Percentiles rank a stretch among this genome's conserved stretches.
Conservation (phyloP, 1,140 invertebrate genomes). For the Penaeus japonicus region DNA sequence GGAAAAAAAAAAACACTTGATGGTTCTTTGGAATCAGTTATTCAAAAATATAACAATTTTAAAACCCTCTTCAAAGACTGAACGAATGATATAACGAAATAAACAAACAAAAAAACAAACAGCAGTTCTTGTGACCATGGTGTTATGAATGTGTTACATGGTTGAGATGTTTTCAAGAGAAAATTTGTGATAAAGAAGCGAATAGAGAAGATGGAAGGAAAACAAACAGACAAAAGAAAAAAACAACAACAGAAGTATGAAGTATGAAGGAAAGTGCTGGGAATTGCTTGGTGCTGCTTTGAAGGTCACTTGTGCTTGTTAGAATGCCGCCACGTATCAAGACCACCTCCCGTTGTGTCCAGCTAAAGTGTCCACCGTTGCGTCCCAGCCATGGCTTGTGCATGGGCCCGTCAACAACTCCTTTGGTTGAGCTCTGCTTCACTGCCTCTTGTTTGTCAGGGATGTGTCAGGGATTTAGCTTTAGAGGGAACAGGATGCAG, state of each 20-base stretch:
- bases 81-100: constrained; percentile 13
- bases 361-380: constrained; percentile 20
- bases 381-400: constrained; percentile 16
- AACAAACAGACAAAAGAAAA: constrained; percentile 37
- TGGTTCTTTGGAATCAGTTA: constrained; percentile 48
- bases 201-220: not conserved
- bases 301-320: constrained; percentile 51
- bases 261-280: constrained; percentile 33
- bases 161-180: not conserved
- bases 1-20: constrained; percentile 15
- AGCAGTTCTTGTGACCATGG: constrained; percentile 45
- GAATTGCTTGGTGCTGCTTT: constrained; percentile 45
- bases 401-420: not conserved
- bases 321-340: constrained; percentile 44
- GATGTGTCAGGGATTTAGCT: constrained; percentile 53
- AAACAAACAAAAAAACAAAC: constrained; percentile 18
- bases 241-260: not conserved
- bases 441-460: constrained; percentile 53
- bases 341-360: constrained; percentile 46
- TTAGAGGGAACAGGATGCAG: constrained; percentile 47
- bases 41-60: constrained; percentile 38
- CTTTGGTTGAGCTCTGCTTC: constrained; percentile 20
- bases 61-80: constrained; percentile 8
- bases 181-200: constrained; percentile 19
- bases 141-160: constrained; percentile 35